phyloP scores from a whole-genome alignment of 2,888 invertebrate species.

The Epinotia ramella region DNA sequence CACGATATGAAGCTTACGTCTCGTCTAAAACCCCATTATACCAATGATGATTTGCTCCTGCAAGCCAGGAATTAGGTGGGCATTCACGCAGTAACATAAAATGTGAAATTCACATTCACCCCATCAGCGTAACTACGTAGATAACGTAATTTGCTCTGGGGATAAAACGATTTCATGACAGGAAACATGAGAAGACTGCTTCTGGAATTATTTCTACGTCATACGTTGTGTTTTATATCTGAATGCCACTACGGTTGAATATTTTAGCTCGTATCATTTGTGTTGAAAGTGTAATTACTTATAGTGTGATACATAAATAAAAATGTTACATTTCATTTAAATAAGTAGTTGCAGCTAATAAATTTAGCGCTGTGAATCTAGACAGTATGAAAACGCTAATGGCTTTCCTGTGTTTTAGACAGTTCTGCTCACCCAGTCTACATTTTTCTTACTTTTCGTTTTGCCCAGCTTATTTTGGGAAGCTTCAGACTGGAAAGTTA shows the following conservation, averaged over 20 bases:
- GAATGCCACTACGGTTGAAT: not conserved
- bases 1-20: conserved; percentile 57
- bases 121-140: conserved; percentile 32
- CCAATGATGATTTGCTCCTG: conserved; percentile 40
- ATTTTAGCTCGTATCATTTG: not conserved
- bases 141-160: conserved; percentile 31
- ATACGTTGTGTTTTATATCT: conserved; percentile 2
- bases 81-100: conserved; percentile 41
- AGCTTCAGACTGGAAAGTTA: conserved; percentile 12
- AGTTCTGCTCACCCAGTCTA: conserved; percentile 57
- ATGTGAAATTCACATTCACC: conserved; percentile 40
- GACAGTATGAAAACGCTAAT: conserved; percentile 58
- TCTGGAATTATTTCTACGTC: conserved; percentile 9
- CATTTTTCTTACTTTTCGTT: conserved; percentile 44
- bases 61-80: conserved; percentile 40
- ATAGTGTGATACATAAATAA: not conserved
- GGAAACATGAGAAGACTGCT: conserved; percentile 13
- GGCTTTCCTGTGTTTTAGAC: conserved; percentile 65
- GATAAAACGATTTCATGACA: conserved; percentile 30
- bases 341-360: conserved; percentile 12
- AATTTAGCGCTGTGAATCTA: conserved; percentile 14
- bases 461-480: conserved; percentile 22
- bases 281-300: not conserved
- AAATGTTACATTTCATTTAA: conserved; percentile 21
- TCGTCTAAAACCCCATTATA: conserved; percentile 42